Conservation (phyloP, 2,797 vertebrate species). For the Sylvia borin region DNA sequence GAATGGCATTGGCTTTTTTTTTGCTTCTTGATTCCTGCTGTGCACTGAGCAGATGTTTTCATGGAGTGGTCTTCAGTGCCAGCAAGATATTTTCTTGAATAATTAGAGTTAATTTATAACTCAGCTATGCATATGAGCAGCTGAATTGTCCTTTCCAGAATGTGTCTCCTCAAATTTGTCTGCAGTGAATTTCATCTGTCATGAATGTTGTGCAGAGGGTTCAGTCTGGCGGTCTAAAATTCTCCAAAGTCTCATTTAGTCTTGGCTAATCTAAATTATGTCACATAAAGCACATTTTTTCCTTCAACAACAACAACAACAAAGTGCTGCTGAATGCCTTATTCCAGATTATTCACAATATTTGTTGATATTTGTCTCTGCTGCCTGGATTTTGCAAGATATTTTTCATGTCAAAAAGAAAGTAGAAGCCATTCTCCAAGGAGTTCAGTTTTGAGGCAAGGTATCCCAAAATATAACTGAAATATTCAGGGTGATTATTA, state of each 20-base stretch:
- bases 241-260: conserved; percentile 7
- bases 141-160: not conserved
- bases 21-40: not conserved
- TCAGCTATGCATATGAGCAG: not conserved
- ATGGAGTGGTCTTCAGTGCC: not conserved
- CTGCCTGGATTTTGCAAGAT: not conserved
- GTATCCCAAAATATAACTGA: not conserved
- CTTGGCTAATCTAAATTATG: not conserved
- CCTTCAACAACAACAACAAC: not conserved
- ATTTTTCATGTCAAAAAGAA: not conserved
- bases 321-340: not conserved
- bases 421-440: not conserved
- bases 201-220: not conserved
- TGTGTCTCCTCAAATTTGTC: conserved; percentile 35
- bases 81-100: conserved; percentile 12
- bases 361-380: not conserved
- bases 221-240: not conserved
- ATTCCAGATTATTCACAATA: not conserved
- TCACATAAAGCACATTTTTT: not conserved
- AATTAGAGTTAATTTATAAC: conserved; percentile 31
- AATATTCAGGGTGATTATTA: not conserved
- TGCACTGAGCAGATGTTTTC: conserved; percentile 4
- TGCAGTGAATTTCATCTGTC: not conserved
- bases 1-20: not conserved
- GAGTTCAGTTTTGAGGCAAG: not conserved